Evolutionary conservation across 2,113 vertebrate species (phyloP).

Genomic region (Sinocyclocheilus rhinocerous): DNA sequence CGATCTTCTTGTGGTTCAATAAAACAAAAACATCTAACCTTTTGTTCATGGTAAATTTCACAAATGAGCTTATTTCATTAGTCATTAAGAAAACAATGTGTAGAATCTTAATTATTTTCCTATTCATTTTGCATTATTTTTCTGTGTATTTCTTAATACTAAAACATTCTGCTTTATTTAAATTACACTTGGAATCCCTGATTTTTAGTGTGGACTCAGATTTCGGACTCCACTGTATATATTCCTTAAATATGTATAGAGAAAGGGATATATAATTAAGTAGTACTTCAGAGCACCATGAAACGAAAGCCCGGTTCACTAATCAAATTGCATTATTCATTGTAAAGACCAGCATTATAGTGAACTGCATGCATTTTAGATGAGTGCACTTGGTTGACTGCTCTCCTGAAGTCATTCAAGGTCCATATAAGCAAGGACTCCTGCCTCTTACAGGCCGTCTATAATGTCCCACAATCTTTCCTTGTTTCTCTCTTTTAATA

Average conservation of each 20-base stretch:
- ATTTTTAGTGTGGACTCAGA: neutral
- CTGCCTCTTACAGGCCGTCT: neutral
- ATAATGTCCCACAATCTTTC: neutral
- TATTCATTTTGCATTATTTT: neutral
- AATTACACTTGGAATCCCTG: neutral
- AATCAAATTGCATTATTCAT: conserved; percentile 28
- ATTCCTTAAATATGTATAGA: neutral
- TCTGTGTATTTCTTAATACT: neutral
- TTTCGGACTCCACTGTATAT: neutral
- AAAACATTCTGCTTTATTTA: neutral
- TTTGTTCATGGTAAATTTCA: neutral
- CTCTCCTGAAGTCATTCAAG: conserved; percentile 35
- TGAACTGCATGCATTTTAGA: conserved; percentile 36
- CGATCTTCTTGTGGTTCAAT: too few species aligned
- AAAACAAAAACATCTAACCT: too few species aligned
- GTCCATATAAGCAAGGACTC: conserved; percentile 23
- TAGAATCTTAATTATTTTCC: too few species aligned
- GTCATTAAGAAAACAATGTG: neutral
- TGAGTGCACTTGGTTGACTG: conserved; percentile 13
- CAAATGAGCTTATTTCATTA: neutral
- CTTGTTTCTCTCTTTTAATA: neutral
- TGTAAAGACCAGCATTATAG: neutral
- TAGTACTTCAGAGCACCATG: neutral
- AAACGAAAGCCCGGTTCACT: neutral
- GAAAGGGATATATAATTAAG: neutral